Conservation (phyloP, 2,888 invertebrate genomes). For the Drosophila multiciliata region DNA sequence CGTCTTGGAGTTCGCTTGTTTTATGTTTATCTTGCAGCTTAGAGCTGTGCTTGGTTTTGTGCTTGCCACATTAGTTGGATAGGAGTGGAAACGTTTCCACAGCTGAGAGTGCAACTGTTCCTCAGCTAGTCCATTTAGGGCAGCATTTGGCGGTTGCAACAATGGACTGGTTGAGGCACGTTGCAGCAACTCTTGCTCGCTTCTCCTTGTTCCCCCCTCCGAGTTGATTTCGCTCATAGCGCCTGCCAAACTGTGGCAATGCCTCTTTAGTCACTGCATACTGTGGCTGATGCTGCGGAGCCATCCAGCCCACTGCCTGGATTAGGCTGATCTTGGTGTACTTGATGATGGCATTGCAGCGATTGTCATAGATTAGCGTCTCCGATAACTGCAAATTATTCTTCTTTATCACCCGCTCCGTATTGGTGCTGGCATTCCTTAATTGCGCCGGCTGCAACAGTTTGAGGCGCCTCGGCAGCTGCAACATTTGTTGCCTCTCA, state of each 20-base stretch:
- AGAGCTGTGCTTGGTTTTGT: not conserved
- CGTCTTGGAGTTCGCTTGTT: constrained; percentile 9
- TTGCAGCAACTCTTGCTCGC: constrained; percentile 13
- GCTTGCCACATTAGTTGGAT: not conserved
- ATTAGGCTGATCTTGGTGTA: constrained; percentile 1
- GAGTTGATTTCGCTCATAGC: not conserved
- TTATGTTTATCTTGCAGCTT: constrained; percentile 20
- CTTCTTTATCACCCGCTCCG: constrained; percentile 1
- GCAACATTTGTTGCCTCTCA: constrained; percentile 15
- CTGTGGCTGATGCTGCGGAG: constrained; percentile 13
- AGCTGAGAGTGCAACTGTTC: constrained; percentile 24
- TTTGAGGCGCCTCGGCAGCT: not conserved
- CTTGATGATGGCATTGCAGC: constrained; percentile 42
- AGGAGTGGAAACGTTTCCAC: constrained; percentile 43
- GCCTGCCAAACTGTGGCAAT: not conserved
- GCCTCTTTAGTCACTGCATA: not conserved
- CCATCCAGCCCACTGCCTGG: not conserved
- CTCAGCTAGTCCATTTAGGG: too few relatives aligned
- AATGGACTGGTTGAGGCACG: constrained; percentile 46
- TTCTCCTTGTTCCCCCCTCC: not conserved
- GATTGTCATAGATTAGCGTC: constrained; percentile 61
- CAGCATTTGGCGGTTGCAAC: not conserved
- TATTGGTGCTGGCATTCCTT: constrained; percentile 52
- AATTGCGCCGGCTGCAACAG: not conserved
- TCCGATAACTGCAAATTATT: constrained; percentile 52